Evolutionary conservation across 2,113 vertebrate genomes (phyloP), one percentile per base, ranked within the genome.

Genomic region (Sorex fumeus): DNA sequence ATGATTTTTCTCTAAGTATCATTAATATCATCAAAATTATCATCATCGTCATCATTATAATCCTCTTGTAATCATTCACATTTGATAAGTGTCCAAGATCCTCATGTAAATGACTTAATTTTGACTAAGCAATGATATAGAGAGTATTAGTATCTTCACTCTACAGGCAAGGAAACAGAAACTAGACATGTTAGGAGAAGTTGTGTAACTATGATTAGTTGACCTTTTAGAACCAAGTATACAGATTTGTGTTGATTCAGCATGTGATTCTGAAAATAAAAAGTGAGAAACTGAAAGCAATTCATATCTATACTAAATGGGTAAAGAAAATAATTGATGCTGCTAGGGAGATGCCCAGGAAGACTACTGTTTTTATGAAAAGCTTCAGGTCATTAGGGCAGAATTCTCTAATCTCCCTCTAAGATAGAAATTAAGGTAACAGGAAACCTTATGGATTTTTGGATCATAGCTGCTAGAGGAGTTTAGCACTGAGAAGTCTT

Each of bases 81-180:
- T 45, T 77, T 92, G 28, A 16, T 77, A 43, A 64, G 70, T 47
- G 25, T 28, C 27, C 50, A 85, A 47, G 2, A n/a, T 71, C 1
- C 19, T 79, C 1, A 18, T 80, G 28, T 43, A 81, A 86, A 69
- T 76, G 45, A 80, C 9, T 77, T 88, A 80, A 40, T 77, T 66
- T 32, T 83, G 18, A 81, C 25, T n/a, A 47, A 80, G 85, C 18
- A 81, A 45, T 84, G 23, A 91, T 5, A n/a, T 53, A 45, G 3
- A 5, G 76, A 25, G 47, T 64, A 84, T 23, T 47, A 77, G 43
- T 34, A 66, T 78, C 16, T 15, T 0, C 12, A 62, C 62, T 84
- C 84, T 81, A 28, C 45, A 70, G 57, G 25, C 71, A 19, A 86
- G 43, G 71, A 95, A 71, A 84, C 23, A 12, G 32, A 76, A 77